phyloP scores from a whole-genome alignment of 2,888 invertebrate species.

The Drosophila meridiana region DNA sequence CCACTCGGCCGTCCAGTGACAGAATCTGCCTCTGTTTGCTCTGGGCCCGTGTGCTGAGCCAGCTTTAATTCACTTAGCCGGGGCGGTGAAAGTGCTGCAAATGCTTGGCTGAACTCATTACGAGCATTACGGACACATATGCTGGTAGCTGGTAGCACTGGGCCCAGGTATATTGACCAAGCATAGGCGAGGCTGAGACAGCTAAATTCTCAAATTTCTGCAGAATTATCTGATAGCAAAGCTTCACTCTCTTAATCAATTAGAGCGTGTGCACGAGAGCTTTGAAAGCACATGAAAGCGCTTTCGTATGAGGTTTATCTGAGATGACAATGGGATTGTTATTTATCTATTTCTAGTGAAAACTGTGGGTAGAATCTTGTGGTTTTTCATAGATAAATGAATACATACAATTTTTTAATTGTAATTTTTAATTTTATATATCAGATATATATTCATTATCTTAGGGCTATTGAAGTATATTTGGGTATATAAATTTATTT shows the following conservation, averaged over 20 bases:
- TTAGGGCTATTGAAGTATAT: not conserved
- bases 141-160: too few species aligned
- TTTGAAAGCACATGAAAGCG: not conserved
- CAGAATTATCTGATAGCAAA: not conserved
- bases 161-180: not conserved
- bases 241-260: constrained; percentile 1
- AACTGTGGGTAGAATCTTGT: too few species aligned
- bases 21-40: constrained; percentile 23
- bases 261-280: not conserved
- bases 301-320: too few species aligned
- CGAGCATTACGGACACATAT: not conserved
- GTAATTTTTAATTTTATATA: not conserved
- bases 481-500: not conserved
- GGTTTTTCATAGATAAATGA: too few species aligned
- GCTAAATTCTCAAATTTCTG: not conserved
- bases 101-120: constrained; percentile 20
- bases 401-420: too few species aligned
- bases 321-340: too few species aligned
- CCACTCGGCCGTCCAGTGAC: constrained; percentile 38
- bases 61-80: constrained; percentile 13
- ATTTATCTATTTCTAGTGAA: too few species aligned
- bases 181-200: not conserved
- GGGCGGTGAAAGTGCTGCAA: constrained; percentile 44
- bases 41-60: constrained; percentile 6
- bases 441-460: not conserved